These are phyloP conservation scores for Serranochromis macrocephalus DNA, from an alignment of 2,113 vertebrate genomes.

Conservation along the genomic window DNA sequence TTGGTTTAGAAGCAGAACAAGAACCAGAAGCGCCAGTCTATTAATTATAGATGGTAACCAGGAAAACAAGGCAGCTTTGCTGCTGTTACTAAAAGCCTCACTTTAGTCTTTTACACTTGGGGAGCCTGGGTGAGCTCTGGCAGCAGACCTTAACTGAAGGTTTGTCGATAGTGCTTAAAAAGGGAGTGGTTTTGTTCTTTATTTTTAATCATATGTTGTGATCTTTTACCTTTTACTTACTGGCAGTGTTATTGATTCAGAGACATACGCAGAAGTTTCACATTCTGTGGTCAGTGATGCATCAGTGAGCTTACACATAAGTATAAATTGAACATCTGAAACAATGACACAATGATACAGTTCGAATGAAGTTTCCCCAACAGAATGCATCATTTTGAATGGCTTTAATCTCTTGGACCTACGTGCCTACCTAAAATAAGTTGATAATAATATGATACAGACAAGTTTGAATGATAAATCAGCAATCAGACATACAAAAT, in stretches of 20 bases:
- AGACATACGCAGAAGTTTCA: neutral
- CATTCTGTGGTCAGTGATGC: neutral
- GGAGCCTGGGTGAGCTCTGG: neutral
- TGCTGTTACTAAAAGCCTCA: conserved; percentile 49
- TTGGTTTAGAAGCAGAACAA: conserved; percentile 32
- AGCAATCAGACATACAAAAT: neutral
- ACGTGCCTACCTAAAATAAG: neutral
- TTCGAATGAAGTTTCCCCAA: neutral
- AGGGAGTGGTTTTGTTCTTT: neutral
- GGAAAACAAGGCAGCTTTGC: conserved; percentile 17
- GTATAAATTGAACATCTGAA: neutral
- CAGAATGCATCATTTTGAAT: neutral
- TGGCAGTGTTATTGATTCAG: neutral
- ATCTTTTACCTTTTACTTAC: neutral
- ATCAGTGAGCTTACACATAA: neutral
- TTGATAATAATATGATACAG: neutral
- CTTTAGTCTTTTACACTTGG: conserved; percentile 40
- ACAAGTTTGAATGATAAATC: neutral
- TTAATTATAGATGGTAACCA: conserved; percentile 61
- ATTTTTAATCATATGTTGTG: neutral
- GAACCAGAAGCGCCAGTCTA: conserved; percentile 47
- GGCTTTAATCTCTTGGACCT: neutral
- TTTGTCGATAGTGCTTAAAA: neutral
- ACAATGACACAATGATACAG: neutral
- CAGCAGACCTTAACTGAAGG: neutral